Base-by-base conservation (phyloP, 37 sponge, comb jelly and placozoan genomes). In the Diacarnus erythraeanus region DNA sequence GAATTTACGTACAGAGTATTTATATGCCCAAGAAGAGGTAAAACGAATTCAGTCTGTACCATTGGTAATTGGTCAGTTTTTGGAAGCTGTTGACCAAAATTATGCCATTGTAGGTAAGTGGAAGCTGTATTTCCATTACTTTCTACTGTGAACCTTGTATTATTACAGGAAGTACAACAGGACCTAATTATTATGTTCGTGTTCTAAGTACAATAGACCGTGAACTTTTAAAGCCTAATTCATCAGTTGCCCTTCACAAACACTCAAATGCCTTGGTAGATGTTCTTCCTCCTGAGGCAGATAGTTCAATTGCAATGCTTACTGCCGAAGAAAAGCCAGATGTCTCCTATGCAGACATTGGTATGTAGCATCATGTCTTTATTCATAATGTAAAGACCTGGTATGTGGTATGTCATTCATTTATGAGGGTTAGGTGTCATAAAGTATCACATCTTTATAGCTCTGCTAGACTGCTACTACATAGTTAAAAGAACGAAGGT, bases 1-100 rank as follows among this genome's bases (percentile, higher is more conserved):
- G 87, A 98, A 98, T 74, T 65, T 98, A 42, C 86, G 95, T 60
- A 75, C 90, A 30, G 99, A 98, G 58, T 96, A 93, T 47, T 72
- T 93, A 42, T 89, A 90, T 77, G 95, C 95, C 8, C 95, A 94
- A 44, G 95, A 94, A 64, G 94, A 93, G 70, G 99, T 98, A 80
- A 98, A 98, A 63, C 87, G 99, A 22, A 98, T 98, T 43, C 99
- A 95, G 80, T 95, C 96, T 30, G 99, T 98, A 27, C 99, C 99
- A 30, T 91, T 98, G n/a, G 97, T 98, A 42, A 98, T 98, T 75
- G 99, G 99, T 27, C 99, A 98, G 77, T 98, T 98, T 77, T 83
- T 98, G 31, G 99, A 98, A 77, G 96, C 99, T 41, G 96, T 98
- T 35, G 99, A 98, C 69, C 96, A 95, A 72, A 89, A 95, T 79